These are phyloP conservation scores for Oreocharis arfaki DNA, from an alignment of 2,113 vertebrate species.

Conservation along the genomic window DNA sequence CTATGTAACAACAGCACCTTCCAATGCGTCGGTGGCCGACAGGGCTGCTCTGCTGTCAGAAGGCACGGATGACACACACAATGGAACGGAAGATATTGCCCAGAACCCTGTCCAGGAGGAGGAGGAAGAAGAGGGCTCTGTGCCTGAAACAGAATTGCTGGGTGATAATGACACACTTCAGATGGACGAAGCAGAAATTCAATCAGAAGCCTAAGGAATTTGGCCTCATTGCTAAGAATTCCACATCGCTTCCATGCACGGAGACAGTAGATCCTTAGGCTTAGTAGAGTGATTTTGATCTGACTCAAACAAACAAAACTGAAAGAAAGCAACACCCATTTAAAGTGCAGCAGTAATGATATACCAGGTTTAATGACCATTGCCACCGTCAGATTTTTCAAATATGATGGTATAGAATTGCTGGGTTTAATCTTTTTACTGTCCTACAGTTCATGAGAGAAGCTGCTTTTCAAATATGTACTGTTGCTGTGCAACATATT, in stretches of 20 bases:
- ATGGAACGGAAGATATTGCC: conserved; percentile 66
- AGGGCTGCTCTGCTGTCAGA: conserved; percentile 81
- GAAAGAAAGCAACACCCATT: background rate
- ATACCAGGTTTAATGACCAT: background rate
- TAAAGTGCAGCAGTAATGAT: background rate
- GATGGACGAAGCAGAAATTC: conserved; percentile 75
- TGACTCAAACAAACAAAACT: background rate
- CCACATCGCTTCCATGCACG: background rate
- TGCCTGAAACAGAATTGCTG: conserved; percentile 90
- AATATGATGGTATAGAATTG: background rate
- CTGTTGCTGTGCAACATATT: conserved; percentile 66
- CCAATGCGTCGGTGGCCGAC: conserved; percentile 83
- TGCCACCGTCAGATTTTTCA: background rate
- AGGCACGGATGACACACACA: conserved; percentile 71
- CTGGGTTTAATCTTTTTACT: conserved; percentile 25
- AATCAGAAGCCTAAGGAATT: conserved; percentile 77
- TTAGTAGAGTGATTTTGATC: background rate
- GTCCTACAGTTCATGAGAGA: conserved; percentile 47
- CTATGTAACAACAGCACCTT: conserved; percentile 90
- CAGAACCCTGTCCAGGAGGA: conserved; percentile 80
- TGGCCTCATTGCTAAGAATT: background rate
- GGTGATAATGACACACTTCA: conserved; percentile 84
- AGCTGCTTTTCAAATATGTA: conserved; percentile 59
- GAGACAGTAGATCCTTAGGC: background rate
- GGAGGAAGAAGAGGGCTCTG: conserved; percentile 76